These are phyloP conservation scores for Labrus mixtus DNA, from an alignment of 2,113 vertebrate genomes.

Conservation along the genomic window DNA sequence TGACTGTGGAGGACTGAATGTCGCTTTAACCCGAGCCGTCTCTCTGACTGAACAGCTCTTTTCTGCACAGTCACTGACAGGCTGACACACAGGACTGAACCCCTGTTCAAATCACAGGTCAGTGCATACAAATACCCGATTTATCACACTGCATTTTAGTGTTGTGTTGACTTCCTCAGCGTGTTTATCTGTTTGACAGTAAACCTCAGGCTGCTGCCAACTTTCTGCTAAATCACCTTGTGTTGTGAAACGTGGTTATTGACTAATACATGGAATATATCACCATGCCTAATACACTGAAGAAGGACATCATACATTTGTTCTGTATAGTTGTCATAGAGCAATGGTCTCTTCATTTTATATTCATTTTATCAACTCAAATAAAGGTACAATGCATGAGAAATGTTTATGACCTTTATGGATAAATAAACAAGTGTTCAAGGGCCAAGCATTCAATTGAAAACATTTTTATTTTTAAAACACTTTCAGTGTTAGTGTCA, in stretches of 20 bases:
- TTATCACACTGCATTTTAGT: neutral
- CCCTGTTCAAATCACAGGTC: constrained; percentile 49
- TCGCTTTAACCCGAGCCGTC: neutral
- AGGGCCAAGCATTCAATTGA: no score
- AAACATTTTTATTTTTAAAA: no score
- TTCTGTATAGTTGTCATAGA: neutral
- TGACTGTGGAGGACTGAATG: neutral
- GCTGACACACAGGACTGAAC: neutral
- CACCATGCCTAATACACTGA: neutral
- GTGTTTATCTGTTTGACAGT: neutral
- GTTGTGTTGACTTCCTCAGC: neutral
- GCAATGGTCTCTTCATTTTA: no score
- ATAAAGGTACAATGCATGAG: no score
- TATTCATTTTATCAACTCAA: no score
- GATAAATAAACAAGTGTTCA: no score
- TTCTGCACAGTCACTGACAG: constrained; percentile 76
- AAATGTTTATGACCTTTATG: no score
- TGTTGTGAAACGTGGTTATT: neutral
- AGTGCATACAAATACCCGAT: constrained; percentile 1
- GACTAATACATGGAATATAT: neutral
- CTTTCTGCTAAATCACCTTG: neutral
- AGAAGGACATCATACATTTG: neutral
- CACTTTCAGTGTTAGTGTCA: no score
- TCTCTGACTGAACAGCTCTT: neutral
- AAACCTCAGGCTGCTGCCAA: neutral